Conservation (phyloP, 2,888 invertebrate species). For the Tachina lurida region DNA sequence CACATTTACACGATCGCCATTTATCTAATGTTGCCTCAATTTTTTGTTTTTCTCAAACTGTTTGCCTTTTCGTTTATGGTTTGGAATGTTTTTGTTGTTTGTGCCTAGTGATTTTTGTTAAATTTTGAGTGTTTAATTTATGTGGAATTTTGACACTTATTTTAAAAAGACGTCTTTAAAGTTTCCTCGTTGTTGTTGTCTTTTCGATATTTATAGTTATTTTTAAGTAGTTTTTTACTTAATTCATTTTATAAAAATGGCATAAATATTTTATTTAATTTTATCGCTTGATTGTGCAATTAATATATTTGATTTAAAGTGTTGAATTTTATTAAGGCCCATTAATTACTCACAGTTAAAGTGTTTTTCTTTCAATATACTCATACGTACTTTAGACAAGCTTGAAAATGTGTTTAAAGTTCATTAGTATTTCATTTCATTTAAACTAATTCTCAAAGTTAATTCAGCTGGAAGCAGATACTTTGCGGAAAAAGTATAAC, state of each 20-base stretch:
- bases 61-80: slow-evolving; percentile 2
- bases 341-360: too few species aligned
- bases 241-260: slow-evolving; percentile 11
- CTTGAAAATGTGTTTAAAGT: too few species aligned
- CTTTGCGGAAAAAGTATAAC: too few species aligned
- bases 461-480: too few species aligned
- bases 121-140: slow-evolving; percentile 49
- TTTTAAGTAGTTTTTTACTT: slow-evolving; percentile 37
- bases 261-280: background rate
- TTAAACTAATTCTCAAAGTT: too few species aligned
- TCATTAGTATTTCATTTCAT: too few species aligned
- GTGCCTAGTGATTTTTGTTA: slow-evolving; percentile 29
- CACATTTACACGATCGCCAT: slow-evolving; percentile 49
- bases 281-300: background rate
- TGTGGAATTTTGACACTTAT: slow-evolving; percentile 51
- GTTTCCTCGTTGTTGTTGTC: slow-evolving; percentile 17
- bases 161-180: slow-evolving; percentile 29
- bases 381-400: too few species aligned
- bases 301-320: background rate
- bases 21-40: slow-evolving; percentile 3
- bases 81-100: slow-evolving; percentile 41
- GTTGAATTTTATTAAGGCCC: background rate
- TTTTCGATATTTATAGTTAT: slow-evolving; percentile 27
- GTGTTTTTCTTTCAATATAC: too few species aligned
- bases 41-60: background rate